These are phyloP conservation scores for Apostichopus japonicus DNA, from an alignment of 35 echinoderm and acorn worm species.

Conservation along the genomic window DNA sequence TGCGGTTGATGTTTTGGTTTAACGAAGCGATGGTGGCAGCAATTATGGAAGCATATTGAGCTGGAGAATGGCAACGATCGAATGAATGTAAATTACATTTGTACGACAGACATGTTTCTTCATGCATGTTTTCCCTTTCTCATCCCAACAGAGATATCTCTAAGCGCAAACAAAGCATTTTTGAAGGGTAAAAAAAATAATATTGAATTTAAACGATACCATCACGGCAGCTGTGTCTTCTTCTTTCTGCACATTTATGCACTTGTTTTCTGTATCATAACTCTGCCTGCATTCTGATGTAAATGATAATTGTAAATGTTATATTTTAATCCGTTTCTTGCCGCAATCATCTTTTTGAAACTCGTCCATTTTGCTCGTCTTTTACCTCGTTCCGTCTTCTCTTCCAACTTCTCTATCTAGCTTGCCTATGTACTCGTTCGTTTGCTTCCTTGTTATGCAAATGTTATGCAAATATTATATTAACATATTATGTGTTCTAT, in stretches of 20 bases:
- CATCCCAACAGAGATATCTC: constrained; percentile 25
- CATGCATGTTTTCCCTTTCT: constrained; percentile 51
- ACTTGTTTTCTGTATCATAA: background rate
- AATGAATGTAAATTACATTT: background rate
- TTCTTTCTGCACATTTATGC: background rate
- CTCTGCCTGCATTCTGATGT: too few relatives aligned
- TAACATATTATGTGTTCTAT: too few relatives aligned
- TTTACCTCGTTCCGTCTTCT: too few relatives aligned
- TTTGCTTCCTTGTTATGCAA: too few relatives aligned
- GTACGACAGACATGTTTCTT: background rate
- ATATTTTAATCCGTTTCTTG: too few relatives aligned
- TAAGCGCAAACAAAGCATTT: constrained; percentile 59
- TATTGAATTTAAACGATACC: constrained; percentile 18
- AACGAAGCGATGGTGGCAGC: background rate
- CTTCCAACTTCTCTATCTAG: too few relatives aligned
- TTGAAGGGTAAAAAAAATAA: constrained; percentile 35
- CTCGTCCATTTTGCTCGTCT: too few relatives aligned
- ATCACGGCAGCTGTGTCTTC: constrained; percentile 11
- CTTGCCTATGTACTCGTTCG: too few relatives aligned
- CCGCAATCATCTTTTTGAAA: too few relatives aligned
- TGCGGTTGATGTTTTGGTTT: background rate
- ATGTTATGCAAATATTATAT: too few relatives aligned
- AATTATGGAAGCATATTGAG: background rate
- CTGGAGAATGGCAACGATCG: background rate
- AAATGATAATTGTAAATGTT: too few relatives aligned